A percentile compares a stretch with the other conserved stretches of the same genome.
These are phyloP conservation scores for Lepus townsendii DNA, from an alignment of 2,797 vertebrate genomes.

Conservation along the genomic window DNA sequence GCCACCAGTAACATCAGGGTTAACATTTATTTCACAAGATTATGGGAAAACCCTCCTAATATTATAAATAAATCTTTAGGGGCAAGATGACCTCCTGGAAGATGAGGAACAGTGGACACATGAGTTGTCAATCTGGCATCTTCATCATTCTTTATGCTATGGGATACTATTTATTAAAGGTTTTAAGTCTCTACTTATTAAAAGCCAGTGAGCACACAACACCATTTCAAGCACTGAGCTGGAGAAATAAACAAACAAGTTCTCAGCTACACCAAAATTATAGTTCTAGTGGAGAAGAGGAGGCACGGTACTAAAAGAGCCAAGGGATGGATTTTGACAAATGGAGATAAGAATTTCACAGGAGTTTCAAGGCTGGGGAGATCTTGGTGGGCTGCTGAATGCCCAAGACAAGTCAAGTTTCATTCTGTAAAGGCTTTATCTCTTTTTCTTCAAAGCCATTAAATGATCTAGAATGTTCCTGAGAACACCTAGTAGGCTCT, in stretches of 20 bases:
- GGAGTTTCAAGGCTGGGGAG: not conserved
- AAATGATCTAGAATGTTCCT: not conserved
- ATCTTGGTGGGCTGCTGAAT: not conserved
- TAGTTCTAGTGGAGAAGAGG: not conserved
- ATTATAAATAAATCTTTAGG: constrained; percentile 64
- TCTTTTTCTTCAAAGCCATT: not conserved
- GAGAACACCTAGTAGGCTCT: not conserved
- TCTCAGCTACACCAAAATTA: constrained; percentile 1
- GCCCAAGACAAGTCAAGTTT: not conserved
- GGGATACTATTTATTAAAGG: not conserved
- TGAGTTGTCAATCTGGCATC: not conserved
- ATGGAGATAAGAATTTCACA: not conserved
- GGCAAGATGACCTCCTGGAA: not conserved
- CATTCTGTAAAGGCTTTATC: accelerated
- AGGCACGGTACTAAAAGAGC: not conserved
- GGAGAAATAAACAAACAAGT: not conserved
- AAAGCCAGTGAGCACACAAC: not conserved
- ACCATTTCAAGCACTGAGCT: not conserved
- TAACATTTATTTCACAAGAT: constrained; percentile 56
- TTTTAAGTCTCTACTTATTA: constrained; percentile 24
- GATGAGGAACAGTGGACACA: not conserved
- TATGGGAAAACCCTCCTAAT: not conserved
- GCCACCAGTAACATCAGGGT: constrained; percentile 33
- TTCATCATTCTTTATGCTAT: not conserved
- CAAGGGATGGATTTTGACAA: not conserved